phyloP scores from a whole-genome alignment of 2,113 vertebrate genomes.

The Eptesicus fuscus region DNA sequence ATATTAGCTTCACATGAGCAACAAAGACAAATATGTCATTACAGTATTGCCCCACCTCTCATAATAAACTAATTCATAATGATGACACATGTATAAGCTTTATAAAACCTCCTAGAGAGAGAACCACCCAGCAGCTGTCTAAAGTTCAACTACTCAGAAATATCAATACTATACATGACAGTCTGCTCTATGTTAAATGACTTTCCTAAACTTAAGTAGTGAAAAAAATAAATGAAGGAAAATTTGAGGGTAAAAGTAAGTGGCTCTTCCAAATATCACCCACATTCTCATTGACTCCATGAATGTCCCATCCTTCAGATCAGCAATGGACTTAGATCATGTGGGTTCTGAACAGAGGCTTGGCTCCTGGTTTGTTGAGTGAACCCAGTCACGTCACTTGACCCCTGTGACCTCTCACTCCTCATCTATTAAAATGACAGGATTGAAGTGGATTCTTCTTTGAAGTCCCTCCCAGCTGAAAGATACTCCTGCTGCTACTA shows the following conservation, averaged over 20 bases:
- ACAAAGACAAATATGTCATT: constrained; percentile 22
- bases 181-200: not conserved
- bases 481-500: not conserved
- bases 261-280: not conserved
- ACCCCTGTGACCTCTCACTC: not conserved
- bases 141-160: constrained; percentile 33
- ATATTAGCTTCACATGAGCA: not conserved
- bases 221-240: not conserved
- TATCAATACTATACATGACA: not conserved
- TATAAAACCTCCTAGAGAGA: not conserved
- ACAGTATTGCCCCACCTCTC: constrained; percentile 24
- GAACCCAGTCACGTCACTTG: not conserved
- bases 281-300: not conserved
- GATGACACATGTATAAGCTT: not conserved
- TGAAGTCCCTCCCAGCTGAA: not conserved
- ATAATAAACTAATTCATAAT: constrained; percentile 23
- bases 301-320: not conserved
- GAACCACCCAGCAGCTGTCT: not conserved
- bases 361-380: not conserved
- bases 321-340: not conserved
- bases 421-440: not conserved
- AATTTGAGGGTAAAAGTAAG: not conserved
- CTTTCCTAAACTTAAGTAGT: not conserved
- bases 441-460: not conserved
- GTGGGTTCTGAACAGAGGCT: not conserved